These are phyloP conservation scores for Telmatherina bonti DNA, from an alignment of 2,797 vertebrate species.

Conservation along the genomic window DNA sequence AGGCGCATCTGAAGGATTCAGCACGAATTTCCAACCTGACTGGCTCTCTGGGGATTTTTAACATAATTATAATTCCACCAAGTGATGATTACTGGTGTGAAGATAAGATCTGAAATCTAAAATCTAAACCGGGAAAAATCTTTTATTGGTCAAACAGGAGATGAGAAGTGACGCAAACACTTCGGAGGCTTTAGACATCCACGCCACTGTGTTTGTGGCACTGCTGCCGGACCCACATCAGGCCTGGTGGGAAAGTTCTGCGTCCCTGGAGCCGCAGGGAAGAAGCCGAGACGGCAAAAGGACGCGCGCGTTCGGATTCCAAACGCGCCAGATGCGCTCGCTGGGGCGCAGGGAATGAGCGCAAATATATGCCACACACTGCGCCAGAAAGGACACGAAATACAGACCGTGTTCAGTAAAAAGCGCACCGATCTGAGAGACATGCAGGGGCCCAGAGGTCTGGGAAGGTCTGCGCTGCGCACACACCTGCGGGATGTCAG, in stretches of 20 bases:
- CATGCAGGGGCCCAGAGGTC: constrained; percentile 6
- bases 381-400: constrained; percentile 8
- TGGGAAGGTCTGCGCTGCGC: constrained; percentile 39
- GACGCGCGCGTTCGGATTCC: constrained; percentile 4
- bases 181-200: neutral
- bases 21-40: constrained; percentile 25
- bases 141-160: neutral
- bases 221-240: neutral
- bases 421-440: constrained; percentile 38
- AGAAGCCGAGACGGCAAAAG: constrained; percentile 18
- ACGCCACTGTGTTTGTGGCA: too few species aligned
- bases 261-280: constrained; percentile 44
- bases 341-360: constrained; percentile 4
- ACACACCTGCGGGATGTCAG: constrained; percentile 4
- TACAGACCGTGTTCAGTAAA: neutral
- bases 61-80: constrained; percentile 26
- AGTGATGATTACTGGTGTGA: neutral
- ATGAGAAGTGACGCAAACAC: neutral
- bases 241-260: constrained; percentile 57
- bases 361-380: neutral
- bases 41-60: constrained; percentile 8
- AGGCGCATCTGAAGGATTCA: constrained; percentile 37
- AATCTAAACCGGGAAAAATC: neutral
- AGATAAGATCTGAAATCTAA: neutral
- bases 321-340: neutral